Conservation (phyloP, 2,888 invertebrate species). For the Gastrophysa polygoni region DNA sequence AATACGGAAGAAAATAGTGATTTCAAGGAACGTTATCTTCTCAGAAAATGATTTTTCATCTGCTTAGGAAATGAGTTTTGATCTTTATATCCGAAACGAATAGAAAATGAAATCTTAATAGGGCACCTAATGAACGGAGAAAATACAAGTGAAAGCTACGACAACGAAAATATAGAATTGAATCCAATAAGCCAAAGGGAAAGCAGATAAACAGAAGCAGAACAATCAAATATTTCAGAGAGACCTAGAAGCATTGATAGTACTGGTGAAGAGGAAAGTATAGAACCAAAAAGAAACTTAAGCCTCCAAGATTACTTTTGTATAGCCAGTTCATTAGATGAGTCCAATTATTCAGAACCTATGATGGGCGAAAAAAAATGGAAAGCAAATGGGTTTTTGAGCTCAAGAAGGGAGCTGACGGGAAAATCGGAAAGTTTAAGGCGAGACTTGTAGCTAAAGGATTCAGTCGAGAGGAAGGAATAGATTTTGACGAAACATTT, state of each 20-base stretch:
- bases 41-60: neutral
- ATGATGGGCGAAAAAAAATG: neutral
- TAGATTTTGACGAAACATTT: too few relatives aligned
- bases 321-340: slow-evolving; percentile 1
- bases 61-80: too few relatives aligned
- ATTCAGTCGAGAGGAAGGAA: too few relatives aligned
- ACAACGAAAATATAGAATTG: too few relatives aligned
- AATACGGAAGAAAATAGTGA: slow-evolving; percentile 4
- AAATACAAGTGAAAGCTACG: too few relatives aligned
- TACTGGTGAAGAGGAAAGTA: neutral
- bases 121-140: too few relatives aligned
- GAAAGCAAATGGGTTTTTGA: slow-evolving; percentile 3
- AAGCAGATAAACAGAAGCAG: neutral
- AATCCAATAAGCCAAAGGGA: neutral
- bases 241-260: neutral
- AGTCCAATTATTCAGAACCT: neutral
- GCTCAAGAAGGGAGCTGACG: slow-evolving; percentile 4
- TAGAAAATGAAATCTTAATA: slow-evolving; percentile 2
- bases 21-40: slow-evolving; percentile 5
- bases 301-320: slow-evolving; percentile 1
- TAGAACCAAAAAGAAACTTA: neutral
- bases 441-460: neutral
- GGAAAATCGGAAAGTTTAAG: neutral
- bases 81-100: neutral
- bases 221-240: neutral